Base-by-base conservation (phyloP, 2,797 vertebrate species). In the Acrossocheilus wenchowensis region DNA sequence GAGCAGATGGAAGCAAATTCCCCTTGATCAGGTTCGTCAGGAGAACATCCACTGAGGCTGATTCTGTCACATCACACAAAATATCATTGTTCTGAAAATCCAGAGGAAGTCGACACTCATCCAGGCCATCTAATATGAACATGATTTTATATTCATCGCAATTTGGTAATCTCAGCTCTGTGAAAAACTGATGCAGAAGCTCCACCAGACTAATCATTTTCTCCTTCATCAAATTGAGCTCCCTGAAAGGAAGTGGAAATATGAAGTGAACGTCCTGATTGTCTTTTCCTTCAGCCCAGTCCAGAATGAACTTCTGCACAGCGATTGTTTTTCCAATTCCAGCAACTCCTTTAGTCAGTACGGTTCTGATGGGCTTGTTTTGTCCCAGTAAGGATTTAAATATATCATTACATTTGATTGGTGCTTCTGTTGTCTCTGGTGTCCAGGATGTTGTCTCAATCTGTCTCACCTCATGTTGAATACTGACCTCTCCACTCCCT, bases 21-120 rank as follows among this genome's bases (percentile, higher is more conserved):
- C 66, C 50, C n/a, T 72, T 85, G 36, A 85, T 79, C 15, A 85
- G 84, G 77, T 85, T 85, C 2, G 84, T 85, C 36, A 85, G 39
- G 30, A 85, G 84, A 4, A 69, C 19, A 52, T 85, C 74, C 4
- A 85, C 45, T 57, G 83, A 78, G 45, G 41, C 43, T 52, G 41
- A 4, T 5, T 85, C 19, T 78, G 83, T 41, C 19, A 54, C 34
- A 78, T 85, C 74, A 54, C 15, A 54, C 1, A 64, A 68, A 0
- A 10, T 78, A 6, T 34, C 19, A 26, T 78, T 85, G 30, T 66
- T 78, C 1, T 54, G 34, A 34, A 85, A 85, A 85, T 85, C 62
- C 21, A 85, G 62, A 54, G 83, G 60, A 68, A 84, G 74, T 48
- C 73, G 41, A 54, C 73, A 84, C 71, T 84, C 83, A 69, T 84